Evolutionary conservation across 64 coral and sea anemone species (phyloP), one percentile per base, ranked within the genome.

Genomic region (Dendrophyllia cribrosa): DNA sequence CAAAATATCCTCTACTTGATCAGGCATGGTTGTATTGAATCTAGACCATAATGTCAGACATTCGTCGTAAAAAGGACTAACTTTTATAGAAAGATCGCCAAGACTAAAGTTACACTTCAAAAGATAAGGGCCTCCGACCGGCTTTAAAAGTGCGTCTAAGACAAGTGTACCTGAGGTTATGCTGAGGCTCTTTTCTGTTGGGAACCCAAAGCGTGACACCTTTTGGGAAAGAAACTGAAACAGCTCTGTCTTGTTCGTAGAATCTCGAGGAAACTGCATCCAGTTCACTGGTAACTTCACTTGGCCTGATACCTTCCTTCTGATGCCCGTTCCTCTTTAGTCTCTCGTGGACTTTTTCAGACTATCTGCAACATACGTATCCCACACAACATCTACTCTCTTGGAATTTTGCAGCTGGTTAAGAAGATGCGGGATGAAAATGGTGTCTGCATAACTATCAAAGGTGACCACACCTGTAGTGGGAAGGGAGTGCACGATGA

Each of bases 131-230:
- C n/a, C n/a, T n/a, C n/a, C n/a, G n/a, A n/a, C n/a, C n/a, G n/a
- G n/a, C n/a, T n/a, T n/a, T n/a, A n/a, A n/a, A n/a, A n/a, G n/a
- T n/a, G n/a, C n/a, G n/a, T n/a, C n/a, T n/a, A n/a, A n/a, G n/a
- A n/a, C n/a, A n/a, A n/a, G 60, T 63, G 62, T 65, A 85, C 81
- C 83, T 70, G 65, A 86, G 24, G 83, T 86, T 20, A 70, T 86
- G 15, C 0, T 17, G 48, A 86, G 12, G 11, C 47, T 25, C 5
- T 86, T 86, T 15, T 53, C 66, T 16, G 14, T 62, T 48, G 63
- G 60, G 66, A 86, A 86, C 5, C 21, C 15, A 59, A 86, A 86
- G 45, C 16, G 21, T 49, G 83, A 46, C 15, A 55, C 63, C 48
- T 86, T 86, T 4, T 48, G 0, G 43, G 83, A 45, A 25, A 86